These are phyloP conservation scores for Cyanistes caeruleus DNA, from an alignment of 2,113 vertebrate genomes.

Conservation along the genomic window DNA sequence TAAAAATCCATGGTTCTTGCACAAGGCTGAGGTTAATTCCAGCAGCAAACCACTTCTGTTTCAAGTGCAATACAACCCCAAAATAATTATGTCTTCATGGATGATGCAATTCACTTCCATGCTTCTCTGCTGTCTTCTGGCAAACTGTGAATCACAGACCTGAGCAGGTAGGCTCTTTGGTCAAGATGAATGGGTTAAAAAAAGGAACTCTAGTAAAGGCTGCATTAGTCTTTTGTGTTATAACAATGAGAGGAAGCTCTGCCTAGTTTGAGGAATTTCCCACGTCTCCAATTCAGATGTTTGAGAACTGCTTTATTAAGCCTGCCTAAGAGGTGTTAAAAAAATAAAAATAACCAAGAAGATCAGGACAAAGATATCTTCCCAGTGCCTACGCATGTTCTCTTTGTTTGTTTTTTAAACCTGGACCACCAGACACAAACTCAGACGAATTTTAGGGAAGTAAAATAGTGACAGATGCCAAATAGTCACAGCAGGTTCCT, in stretches of 20 bases:
- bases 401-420: conserved; percentile 31
- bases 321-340: conserved; percentile 45
- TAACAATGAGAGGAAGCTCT: conserved; percentile 78
- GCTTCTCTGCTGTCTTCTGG: neutral
- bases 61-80: neutral
- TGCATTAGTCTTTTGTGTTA: conserved; percentile 62
- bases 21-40: neutral
- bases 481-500: neutral
- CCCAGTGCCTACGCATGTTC: neutral
- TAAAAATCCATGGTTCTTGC: neutral
- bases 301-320: conserved; percentile 68
- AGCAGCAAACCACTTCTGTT: neutral
- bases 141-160: neutral
- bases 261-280: conserved; percentile 80
- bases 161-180: neutral
- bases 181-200: conserved; percentile 65
- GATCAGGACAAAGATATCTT: conserved; percentile 42
- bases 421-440: neutral
- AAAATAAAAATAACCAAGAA: conserved; percentile 49
- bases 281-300: conserved; percentile 72
- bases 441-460: neutral
- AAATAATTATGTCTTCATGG: neutral
- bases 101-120: neutral
- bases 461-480: neutral
- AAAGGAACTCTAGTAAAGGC: conserved; percentile 57